These are phyloP conservation scores for Strigamia maritima DNA, from an alignment of 2,888 invertebrate genomes.

Conservation along the genomic window DNA sequence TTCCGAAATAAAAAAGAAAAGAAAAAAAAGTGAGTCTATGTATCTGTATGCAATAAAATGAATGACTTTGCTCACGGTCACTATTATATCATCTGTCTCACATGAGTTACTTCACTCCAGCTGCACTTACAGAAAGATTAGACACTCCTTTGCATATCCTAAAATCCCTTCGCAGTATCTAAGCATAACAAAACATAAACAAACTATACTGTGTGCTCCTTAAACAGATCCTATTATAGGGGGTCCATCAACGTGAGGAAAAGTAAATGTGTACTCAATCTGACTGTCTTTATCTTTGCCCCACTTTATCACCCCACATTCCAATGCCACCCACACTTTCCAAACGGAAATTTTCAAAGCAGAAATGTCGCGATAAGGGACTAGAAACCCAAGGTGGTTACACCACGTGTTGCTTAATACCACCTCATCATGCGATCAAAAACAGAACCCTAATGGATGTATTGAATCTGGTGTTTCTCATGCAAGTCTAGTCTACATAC, in stretches of 20 bases:
- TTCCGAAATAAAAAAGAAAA: slow-evolving; percentile 15
- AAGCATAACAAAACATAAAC: background rate
- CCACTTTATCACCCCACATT: slow-evolving; percentile 13
- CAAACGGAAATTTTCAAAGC: slow-evolving; percentile 14
- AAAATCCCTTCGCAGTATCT: background rate
- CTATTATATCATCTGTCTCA: slow-evolving; percentile 25
- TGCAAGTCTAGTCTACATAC: background rate
- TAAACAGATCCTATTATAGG: no score
- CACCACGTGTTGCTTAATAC: slow-evolving; percentile 8
- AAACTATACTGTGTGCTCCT: background rate
- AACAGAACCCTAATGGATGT: background rate
- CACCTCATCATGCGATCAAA: slow-evolving; percentile 7
- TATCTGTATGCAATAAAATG: background rate
- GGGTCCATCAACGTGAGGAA: background rate
- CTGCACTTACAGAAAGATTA: slow-evolving; percentile 12
- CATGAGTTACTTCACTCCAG: slow-evolving; percentile 5
- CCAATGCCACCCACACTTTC: slow-evolving; percentile 21
- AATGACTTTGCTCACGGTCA: slow-evolving; percentile 22
- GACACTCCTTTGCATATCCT: background rate
- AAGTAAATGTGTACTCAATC: slow-evolving; percentile 1
- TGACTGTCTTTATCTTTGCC: slow-evolving; percentile 1
- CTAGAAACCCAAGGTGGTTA: slow-evolving; percentile 9
- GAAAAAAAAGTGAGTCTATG: background rate
- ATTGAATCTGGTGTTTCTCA: background rate
- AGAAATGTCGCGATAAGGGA: background rate